Evolutionary conservation across 1,140 invertebrate species (phyloP).

Genomic region (Chironomus striatipennis): DNA sequence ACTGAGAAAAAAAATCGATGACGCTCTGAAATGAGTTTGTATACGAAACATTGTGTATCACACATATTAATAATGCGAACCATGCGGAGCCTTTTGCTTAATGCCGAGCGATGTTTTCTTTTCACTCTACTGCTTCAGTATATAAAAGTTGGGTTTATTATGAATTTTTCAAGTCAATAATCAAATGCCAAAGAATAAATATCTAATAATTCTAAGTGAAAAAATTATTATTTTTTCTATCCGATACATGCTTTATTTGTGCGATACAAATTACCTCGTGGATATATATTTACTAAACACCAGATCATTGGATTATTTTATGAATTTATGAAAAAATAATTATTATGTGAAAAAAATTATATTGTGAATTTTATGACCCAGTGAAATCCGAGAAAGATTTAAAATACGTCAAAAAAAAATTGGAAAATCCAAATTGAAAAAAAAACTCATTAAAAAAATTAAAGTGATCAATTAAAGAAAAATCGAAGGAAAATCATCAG

Average conservation of each 20-base stretch:
- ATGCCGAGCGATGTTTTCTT: background rate
- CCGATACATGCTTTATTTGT: no score
- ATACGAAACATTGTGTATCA: no score
- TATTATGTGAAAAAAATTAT: background rate
- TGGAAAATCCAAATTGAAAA: background rate
- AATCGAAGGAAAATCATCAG: background rate
- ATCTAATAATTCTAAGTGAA: conserved; percentile 1
- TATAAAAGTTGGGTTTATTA: conserved; percentile 16
- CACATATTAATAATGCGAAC: no score
- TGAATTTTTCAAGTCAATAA: conserved; percentile 11
- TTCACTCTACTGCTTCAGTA: background rate
- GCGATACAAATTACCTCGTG: no score
- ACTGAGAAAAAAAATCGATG: no score
- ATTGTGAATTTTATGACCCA: background rate
- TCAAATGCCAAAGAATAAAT: conserved; percentile 14
- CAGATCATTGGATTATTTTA: background rate
- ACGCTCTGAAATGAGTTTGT: no score
- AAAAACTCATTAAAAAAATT: background rate
- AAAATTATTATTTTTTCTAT: no score
- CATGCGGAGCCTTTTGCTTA: no score
- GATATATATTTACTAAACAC: no score
- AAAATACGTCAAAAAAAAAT: background rate
- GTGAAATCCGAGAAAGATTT: background rate
- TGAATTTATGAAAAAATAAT: background rate
- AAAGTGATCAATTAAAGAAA: background rate